Conservation (phyloP, 1,140 invertebrate genomes). For the Bacillus rossius region DNA sequence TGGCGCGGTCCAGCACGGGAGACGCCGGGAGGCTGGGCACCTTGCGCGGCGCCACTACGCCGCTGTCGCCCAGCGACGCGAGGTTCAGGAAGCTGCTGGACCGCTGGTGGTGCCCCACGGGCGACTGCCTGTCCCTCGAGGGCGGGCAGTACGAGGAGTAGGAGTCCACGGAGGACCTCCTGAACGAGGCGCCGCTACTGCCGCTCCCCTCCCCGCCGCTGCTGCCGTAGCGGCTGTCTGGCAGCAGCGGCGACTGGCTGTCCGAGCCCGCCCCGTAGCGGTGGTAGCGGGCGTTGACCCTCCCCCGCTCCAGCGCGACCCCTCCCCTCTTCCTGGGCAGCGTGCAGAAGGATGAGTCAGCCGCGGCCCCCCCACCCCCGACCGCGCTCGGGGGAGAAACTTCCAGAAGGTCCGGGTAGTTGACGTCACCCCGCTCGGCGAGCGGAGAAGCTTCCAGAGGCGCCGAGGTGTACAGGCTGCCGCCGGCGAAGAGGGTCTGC, state of each 20-base stretch:
- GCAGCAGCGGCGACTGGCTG: slow-evolving; percentile 60
- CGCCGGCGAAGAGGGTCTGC: slow-evolving; percentile 16
- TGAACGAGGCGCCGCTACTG: slow-evolving; percentile 2
- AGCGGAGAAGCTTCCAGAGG: neutral
- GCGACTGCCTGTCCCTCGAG: neutral
- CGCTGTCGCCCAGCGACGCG: neutral
- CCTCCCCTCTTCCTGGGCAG: slow-evolving; percentile 46
- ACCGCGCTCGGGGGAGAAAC: slow-evolving; percentile 47
- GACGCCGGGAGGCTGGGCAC: slow-evolving; percentile 36
- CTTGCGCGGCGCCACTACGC: neutral
- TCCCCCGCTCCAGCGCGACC: slow-evolving; percentile 39
- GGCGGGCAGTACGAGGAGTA: slow-evolving; percentile 21
- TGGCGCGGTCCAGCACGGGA: slow-evolving; percentile 25
- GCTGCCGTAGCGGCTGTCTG: slow-evolving; percentile 44
- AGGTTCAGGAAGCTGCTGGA: slow-evolving; percentile 25
- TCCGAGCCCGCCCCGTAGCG: slow-evolving; percentile 53
- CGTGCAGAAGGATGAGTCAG: slow-evolving; percentile 48
- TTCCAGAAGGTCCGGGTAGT: slow-evolving; percentile 62
- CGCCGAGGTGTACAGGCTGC: slow-evolving; percentile 13
- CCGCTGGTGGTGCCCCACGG: slow-evolving; percentile 11
- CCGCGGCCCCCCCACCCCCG: slow-evolving; percentile 5
- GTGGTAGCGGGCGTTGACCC: slow-evolving; percentile 61
- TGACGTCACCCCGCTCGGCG: slow-evolving; percentile 40
- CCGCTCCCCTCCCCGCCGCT: slow-evolving; percentile 40
- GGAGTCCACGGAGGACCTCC: slow-evolving; percentile 20